These are phyloP conservation scores for Pandion haliaetus DNA, from an alignment of 2,113 vertebrate species.

Conservation along the genomic window DNA sequence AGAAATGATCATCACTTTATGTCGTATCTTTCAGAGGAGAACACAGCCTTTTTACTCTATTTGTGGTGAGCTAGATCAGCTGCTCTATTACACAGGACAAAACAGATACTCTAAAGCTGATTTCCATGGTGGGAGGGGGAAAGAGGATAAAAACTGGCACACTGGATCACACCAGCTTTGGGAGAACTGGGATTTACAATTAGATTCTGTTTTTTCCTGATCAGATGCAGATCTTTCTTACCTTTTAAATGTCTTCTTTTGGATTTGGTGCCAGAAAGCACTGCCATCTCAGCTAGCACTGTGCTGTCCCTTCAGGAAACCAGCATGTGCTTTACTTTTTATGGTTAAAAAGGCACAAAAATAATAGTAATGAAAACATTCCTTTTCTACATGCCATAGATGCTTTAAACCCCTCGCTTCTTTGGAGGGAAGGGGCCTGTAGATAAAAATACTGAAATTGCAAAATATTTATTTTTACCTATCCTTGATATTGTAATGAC, in stretches of 20 bases:
- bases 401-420: conserved; percentile 2
- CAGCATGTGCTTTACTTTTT: conserved; percentile 44
- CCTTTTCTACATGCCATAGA: conserved; percentile 62
- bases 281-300: conserved; percentile 66
- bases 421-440: conserved; percentile 34
- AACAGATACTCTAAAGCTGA: conserved; percentile 7
- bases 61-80: conserved; percentile 45
- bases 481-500: conserved; percentile 59
- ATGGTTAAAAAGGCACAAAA: conserved; percentile 81
- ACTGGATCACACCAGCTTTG: conserved; percentile 31
- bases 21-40: conserved; percentile 52
- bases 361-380: conserved; percentile 62
- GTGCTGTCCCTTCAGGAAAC: conserved; percentile 36
- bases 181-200: background rate
- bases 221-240: conserved; percentile 25
- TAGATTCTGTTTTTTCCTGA: conserved; percentile 27
- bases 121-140: background rate
- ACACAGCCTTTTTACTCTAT: conserved; percentile 55
- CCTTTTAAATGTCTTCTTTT: conserved; percentile 18
- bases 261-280: conserved; percentile 20
- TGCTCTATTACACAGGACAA: conserved; percentile 31
- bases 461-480: conserved; percentile 82
- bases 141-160: conserved; percentile 41
- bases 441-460: conserved; percentile 57
- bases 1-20: conserved; percentile 65